Conservation (phyloP, 2,888 invertebrate genomes). For the Coremacera marginata region DNA sequence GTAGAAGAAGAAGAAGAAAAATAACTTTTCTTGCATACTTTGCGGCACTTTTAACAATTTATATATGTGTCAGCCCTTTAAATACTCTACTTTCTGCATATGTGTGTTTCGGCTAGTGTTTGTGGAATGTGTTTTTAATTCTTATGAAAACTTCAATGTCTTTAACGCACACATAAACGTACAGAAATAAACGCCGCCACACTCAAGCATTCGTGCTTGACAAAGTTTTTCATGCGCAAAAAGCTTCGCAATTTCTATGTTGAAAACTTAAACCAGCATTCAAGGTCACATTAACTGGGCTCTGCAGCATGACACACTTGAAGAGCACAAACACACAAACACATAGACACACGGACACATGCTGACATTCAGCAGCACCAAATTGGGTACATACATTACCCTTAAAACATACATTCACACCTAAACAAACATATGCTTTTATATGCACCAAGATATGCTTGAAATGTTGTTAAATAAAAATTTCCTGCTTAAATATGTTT, state of each 20-base stretch:
- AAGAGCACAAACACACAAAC: background rate
- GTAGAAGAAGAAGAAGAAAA: too few species aligned
- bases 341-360: background rate
- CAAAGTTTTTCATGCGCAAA: background rate
- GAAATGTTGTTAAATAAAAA: slow-evolving; percentile 19
- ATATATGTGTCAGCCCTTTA: too few species aligned
- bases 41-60: too few species aligned
- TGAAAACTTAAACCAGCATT: slow-evolving; percentile 18
- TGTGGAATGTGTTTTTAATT: too few species aligned
- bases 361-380: background rate
- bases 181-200: too few species aligned
- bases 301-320: background rate
- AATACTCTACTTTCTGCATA: too few species aligned
- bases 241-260: background rate
- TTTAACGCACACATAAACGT: too few species aligned
- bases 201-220: background rate
- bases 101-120: too few species aligned
- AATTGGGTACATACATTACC: background rate
- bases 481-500: slow-evolving; percentile 17
- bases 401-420: background rate
- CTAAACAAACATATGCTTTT: background rate
- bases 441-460: slow-evolving; percentile 9
- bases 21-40: too few species aligned
- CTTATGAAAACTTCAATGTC: too few species aligned
- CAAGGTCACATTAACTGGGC: slow-evolving; percentile 25